These are phyloP conservation scores for Tiliacea citrago DNA, from an alignment of 2,888 invertebrate genomes.

Conservation along the genomic window DNA sequence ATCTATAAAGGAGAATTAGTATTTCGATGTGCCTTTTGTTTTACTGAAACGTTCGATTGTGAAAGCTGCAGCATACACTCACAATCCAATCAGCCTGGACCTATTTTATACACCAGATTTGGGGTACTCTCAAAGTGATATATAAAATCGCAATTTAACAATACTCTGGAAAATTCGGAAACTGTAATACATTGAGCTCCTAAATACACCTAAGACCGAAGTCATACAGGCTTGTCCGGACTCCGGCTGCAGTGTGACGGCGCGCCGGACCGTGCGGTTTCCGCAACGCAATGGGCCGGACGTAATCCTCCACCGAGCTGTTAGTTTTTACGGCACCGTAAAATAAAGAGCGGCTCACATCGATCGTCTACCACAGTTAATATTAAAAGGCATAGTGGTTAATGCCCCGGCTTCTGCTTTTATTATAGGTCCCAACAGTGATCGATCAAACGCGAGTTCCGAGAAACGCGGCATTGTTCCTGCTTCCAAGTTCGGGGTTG, in stretches of 20 bases:
- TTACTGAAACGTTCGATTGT: not conserved
- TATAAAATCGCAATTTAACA: not conserved
- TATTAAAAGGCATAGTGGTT: slow-evolving; percentile 77
- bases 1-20: not conserved
- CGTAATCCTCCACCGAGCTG: slow-evolving; percentile 80
- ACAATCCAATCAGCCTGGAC: not conserved
- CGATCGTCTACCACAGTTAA: slow-evolving; percentile 77
- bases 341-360: slow-evolving; percentile 80
- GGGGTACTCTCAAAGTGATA: not conserved
- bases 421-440: slow-evolving; percentile 70
- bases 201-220: not conserved
- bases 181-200: not conserved
- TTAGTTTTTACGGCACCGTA: slow-evolving; percentile 86
- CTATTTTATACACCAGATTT: not conserved
- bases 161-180: not conserved
- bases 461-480: slow-evolving; percentile 75
- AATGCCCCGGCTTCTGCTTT: slow-evolving; percentile 70
- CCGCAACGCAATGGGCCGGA: slow-evolving; percentile 80
- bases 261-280: slow-evolving; percentile 70
- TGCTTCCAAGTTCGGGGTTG: slow-evolving; percentile 67
- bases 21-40: slow-evolving; percentile 4
- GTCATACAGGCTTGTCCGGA: slow-evolving; percentile 11
- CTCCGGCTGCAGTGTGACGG: slow-evolving; percentile 64
- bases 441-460: slow-evolving; percentile 75
- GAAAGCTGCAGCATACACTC: not conserved